phyloP scores from a whole-genome alignment of 1,140 invertebrate species.

The Philotrypesis tridentata region DNA sequence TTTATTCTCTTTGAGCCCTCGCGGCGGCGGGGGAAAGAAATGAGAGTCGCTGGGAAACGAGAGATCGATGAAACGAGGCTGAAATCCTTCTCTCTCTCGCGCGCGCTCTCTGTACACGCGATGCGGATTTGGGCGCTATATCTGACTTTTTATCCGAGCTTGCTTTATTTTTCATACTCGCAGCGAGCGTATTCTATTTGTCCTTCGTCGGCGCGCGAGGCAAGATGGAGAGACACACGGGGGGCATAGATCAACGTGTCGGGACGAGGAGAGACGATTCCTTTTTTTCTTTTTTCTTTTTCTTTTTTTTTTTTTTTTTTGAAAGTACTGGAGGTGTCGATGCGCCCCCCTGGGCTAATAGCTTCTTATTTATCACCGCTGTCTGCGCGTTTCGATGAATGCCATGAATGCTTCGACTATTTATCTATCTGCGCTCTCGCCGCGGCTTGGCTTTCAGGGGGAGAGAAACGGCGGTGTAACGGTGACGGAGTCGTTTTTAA shows the following conservation, averaged over 20 bases:
- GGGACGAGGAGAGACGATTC: background rate
- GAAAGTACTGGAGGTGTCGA: background rate
- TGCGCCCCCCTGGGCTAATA: background rate
- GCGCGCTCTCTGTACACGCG: background rate
- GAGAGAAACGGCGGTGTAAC: background rate
- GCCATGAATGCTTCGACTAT: background rate
- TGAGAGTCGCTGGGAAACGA: slow-evolving; percentile 1
- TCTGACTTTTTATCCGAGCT: slow-evolving; percentile 2
- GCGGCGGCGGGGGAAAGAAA: background rate
- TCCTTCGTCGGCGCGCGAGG: background rate
- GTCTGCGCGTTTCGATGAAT: background rate
- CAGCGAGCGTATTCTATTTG: background rate
- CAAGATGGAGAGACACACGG: no score
- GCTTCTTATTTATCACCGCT: slow-evolving; percentile 18
- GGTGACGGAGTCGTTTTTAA: background rate
- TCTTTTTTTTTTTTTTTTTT: background rate
- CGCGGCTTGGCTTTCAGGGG: no score
- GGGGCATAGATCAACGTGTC: background rate
- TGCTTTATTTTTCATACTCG: background rate
- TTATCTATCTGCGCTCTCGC: background rate
- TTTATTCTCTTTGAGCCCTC: slow-evolving; percentile 45
- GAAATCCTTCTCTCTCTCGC: background rate
- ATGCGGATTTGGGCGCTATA: background rate
- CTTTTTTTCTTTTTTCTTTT: background rate
- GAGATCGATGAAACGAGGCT: slow-evolving; percentile 12